Evolutionary conservation across 2,797 vertebrate genomes (phyloP).

Genomic region (Neopelma chrysocephalum): DNA sequence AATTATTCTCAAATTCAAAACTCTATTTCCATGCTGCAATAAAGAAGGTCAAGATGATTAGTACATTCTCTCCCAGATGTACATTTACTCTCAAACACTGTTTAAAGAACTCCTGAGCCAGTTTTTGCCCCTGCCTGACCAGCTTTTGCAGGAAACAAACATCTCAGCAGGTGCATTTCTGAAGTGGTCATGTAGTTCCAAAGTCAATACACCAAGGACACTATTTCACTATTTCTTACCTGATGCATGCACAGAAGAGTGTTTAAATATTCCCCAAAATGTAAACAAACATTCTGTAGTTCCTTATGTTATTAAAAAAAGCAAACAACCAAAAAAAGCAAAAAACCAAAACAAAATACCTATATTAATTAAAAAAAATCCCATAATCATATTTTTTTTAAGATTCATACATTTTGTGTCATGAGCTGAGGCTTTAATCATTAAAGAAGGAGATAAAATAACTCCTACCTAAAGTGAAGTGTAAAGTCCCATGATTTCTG

Average conservation of each 20-base stretch:
- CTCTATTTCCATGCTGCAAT: neutral
- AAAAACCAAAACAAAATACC: neutral
- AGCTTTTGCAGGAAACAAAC: neutral
- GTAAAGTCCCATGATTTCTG: neutral
- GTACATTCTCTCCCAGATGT: neutral
- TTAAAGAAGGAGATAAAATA: neutral
- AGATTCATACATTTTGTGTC: neutral
- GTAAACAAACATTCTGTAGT: neutral
- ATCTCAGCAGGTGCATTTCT: neutral
- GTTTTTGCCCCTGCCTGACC: neutral
- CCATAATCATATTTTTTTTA: neutral
- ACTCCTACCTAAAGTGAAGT: neutral
- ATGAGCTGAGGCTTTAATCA: neutral
- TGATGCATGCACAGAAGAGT: fast-evolving
- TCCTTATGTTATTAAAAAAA: neutral
- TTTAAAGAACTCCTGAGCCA: neutral
- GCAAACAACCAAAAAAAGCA: neutral
- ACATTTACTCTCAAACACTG: neutral
- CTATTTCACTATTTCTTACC: neutral
- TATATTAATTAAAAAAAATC: neutral
- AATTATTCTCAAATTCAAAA: neutral
- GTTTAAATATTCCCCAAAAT: neutral
- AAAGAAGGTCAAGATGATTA: neutral
- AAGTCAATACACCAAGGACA: neutral
- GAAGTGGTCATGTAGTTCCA: neutral